Evolutionary conservation across 2,888 invertebrate species (phyloP).

Genomic region (Andrena fulva): DNA sequence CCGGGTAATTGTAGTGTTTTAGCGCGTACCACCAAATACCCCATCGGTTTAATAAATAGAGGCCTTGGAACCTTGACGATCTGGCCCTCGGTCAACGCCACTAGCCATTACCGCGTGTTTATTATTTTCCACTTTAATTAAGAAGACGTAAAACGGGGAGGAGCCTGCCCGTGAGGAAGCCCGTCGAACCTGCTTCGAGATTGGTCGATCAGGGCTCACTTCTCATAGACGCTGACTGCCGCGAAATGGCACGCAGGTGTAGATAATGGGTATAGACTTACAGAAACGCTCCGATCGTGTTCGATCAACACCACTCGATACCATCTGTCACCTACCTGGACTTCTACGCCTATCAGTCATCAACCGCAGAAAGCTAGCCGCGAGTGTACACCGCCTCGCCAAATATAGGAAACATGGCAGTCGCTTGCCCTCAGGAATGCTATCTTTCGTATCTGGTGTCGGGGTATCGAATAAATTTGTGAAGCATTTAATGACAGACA

Average conservation of each 20-base stretch:
- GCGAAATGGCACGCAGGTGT: conserved; percentile 21
- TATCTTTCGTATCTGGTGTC: conserved; percentile 1
- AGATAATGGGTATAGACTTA: conserved; percentile 27
- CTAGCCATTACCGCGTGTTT: conserved; percentile 14
- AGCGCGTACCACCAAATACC: conserved; percentile 1
- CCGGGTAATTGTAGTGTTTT: conserved; percentile 37
- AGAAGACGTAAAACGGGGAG: not conserved
- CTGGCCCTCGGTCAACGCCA: not conserved
- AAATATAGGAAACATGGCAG: conserved; percentile 25
- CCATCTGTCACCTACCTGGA: conserved; percentile 26
- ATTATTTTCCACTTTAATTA: conserved; percentile 38
- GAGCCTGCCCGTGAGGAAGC: not conserved
- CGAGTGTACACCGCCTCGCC: conserved; percentile 8
- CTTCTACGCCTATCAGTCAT: conserved; percentile 28
- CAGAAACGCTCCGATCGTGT: conserved; percentile 11
- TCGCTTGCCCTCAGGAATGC: conserved; percentile 19
- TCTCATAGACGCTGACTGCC: not conserved
- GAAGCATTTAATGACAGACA: not conserved
- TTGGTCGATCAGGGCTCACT: not conserved
- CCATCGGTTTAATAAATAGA: conserved; percentile 34
- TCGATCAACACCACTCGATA: conserved; percentile 30
- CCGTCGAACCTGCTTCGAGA: not conserved
- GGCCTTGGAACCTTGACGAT: conserved; percentile 4
- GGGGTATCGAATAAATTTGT: not conserved
- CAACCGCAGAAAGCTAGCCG: conserved; percentile 55